These are phyloP conservation scores for Sarcophaga caerulescens DNA, from an alignment of 2,888 invertebrate genomes.

Conservation along the genomic window DNA sequence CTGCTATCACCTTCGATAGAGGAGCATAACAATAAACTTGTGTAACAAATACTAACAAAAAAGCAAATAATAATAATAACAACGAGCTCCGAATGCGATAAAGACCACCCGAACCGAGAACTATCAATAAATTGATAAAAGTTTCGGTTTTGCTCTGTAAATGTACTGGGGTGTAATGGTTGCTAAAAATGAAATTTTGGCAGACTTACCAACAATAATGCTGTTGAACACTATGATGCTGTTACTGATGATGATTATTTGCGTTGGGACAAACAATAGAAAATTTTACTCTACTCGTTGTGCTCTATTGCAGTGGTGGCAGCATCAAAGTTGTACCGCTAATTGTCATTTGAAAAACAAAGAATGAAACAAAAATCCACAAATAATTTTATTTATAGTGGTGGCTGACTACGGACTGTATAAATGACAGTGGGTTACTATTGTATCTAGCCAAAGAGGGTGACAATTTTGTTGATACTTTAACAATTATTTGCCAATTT, in stretches of 20 bases:
- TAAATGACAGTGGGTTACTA: conserved; percentile 12
- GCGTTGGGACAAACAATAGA: conserved; percentile 39
- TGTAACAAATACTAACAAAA: conserved; percentile 12
- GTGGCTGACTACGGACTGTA: conserved; percentile 14
- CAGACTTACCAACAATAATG: conserved; percentile 7
- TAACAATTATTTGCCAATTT: conserved; percentile 78
- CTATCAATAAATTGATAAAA: not conserved
- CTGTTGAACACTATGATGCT: not conserved
- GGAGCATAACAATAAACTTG: not conserved
- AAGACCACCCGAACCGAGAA: not conserved
- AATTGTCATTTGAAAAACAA: conserved; percentile 52
- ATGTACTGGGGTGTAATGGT: not conserved
- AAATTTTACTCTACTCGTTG: conserved; percentile 47
- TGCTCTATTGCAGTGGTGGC: not conserved
- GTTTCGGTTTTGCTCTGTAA: not conserved
- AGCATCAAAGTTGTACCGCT: conserved; percentile 48
- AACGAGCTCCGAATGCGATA: not conserved
- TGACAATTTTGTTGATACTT: conserved; percentile 65
- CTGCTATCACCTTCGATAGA: not conserved
- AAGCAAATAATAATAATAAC: no score
- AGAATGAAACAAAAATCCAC: conserved; percentile 16
- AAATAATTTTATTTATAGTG: conserved; percentile 53
- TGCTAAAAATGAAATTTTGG: not conserved
- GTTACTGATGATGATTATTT: conserved; percentile 43
- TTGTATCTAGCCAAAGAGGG: conserved; percentile 47